Evolutionary conservation across 2,888 invertebrate genomes (phyloP).

Genomic region (Galeopsomyia nigrocyanea): DNA sequence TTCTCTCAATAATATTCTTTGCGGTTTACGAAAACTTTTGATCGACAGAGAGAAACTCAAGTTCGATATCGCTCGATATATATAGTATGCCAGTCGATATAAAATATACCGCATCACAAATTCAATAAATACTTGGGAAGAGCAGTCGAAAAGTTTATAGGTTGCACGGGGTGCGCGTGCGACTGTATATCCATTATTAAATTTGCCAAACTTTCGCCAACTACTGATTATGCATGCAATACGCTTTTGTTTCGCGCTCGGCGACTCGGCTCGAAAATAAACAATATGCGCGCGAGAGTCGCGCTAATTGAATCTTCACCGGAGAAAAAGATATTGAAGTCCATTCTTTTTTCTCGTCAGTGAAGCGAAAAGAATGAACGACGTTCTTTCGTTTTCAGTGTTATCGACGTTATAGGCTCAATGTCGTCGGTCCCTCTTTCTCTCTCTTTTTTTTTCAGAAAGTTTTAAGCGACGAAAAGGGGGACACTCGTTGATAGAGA

Average conservation of each 20-base stretch:
- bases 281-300: constrained; percentile 4
- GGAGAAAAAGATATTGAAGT: constrained; percentile 13
- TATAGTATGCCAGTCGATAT: no score
- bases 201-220: neutral
- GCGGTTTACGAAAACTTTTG: neutral
- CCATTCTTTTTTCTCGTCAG: neutral
- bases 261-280: constrained; percentile 14
- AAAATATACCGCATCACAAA: no score
- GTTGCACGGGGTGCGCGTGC: no score
- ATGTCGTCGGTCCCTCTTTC: constrained; percentile 11
- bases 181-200: no score
- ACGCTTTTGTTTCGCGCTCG: neutral
- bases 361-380: constrained; percentile 14
- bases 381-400: constrained; percentile 24
- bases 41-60: neutral
- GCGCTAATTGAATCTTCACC: constrained; percentile 35
- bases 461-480: neutral
- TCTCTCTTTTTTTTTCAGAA: constrained; percentile 15
- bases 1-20: neutral
- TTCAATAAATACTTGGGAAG: no score
- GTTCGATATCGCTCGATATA: no score
- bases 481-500: constrained; percentile 11
- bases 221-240: constrained; percentile 23
- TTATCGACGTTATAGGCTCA: constrained; percentile 23
- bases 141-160: no score